Base-by-base conservation (phyloP, 1,140 invertebrate genomes). In the Trissolcus basalis region DNA sequence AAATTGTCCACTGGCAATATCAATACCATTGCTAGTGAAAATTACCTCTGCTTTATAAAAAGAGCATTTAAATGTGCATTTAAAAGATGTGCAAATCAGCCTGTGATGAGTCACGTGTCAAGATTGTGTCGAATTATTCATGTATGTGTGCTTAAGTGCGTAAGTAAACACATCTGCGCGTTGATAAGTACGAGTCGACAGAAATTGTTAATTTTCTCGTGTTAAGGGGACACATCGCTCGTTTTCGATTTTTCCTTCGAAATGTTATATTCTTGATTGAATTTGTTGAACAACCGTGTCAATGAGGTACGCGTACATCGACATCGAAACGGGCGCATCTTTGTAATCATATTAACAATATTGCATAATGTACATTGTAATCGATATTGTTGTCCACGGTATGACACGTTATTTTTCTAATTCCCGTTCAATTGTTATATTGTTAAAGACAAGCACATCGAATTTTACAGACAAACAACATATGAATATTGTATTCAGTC, bases 401-500 rank as follows among this genome's bases (percentile, higher is more conserved):
- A 88, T 85, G 86, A 87, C n/a, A 9, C 82, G 86, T 88, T 88
- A 88, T 88, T 88, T 88, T 88, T 87, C 86, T 88, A 88, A 88
- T 88, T 88, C 83, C 87, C 85, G 85, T 88, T 88, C 83, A 82
- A 88, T 86, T 88, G 87, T 88, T 88, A 88, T 79, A 81, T 88
- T 86, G 87, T 88, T 88, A 82, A 87, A 85, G 75, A 83, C 80
- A 79, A 81, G 81, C 79, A 86, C 85, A 86, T 86, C 83, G 83
- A 86, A 86, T 85, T 83, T 83, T 84, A 76, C 73, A 81, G 80
- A 82, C 72, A 54, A 81, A 75, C 71, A 74, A 80, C 77, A 65
- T 54, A 63, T 51, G 63, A 69, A 69, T 63, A 75, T 64, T 65
- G 59, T 65, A 75, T 69, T 69, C 72, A 69, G 59, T 75, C 72